These are phyloP conservation scores for Telenomus remus DNA, from an alignment of 1,140 invertebrate genomes.

Conservation along the genomic window DNA sequence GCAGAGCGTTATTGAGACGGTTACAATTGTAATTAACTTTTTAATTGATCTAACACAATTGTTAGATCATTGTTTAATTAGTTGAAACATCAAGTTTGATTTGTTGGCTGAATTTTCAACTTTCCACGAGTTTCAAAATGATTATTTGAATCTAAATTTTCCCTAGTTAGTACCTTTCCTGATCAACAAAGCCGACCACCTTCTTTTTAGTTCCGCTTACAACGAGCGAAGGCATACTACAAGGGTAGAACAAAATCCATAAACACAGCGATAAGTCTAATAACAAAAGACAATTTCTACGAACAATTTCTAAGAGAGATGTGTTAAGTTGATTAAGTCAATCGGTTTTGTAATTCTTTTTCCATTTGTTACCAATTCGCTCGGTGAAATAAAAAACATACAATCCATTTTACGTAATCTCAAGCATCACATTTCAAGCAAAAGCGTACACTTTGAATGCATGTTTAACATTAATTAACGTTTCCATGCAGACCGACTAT, in stretches of 20 bases:
- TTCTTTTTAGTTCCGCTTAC: conserved; percentile 74
- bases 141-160: conserved; percentile 23
- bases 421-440: too few relatives aligned
- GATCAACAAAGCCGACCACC: conserved; percentile 74
- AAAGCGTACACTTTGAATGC: too few relatives aligned
- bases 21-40: neutral
- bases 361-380: too few relatives aligned
- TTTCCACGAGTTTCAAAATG: neutral
- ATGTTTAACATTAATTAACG: too few relatives aligned
- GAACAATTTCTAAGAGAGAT: conserved; percentile 3
- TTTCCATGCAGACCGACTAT: too few relatives aligned
- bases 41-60: neutral
- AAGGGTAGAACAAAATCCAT: conserved; percentile 61
- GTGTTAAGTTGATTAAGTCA: too few relatives aligned
- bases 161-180: conserved; percentile 69
- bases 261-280: conserved; percentile 34
- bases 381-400: too few relatives aligned
- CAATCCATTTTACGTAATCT: too few relatives aligned
- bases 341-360: neutral
- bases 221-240: conserved; percentile 74
- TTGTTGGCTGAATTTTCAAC: conserved; percentile 25
- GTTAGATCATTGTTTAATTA: too few relatives aligned
- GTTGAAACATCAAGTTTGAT: too few relatives aligned
- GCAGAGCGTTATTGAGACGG: conserved; percentile 16
- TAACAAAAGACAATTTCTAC: conserved; percentile 8